These are phyloP conservation scores for Gila orcuttii DNA, from an alignment of 2,113 vertebrate genomes.

Conservation along the genomic window DNA sequence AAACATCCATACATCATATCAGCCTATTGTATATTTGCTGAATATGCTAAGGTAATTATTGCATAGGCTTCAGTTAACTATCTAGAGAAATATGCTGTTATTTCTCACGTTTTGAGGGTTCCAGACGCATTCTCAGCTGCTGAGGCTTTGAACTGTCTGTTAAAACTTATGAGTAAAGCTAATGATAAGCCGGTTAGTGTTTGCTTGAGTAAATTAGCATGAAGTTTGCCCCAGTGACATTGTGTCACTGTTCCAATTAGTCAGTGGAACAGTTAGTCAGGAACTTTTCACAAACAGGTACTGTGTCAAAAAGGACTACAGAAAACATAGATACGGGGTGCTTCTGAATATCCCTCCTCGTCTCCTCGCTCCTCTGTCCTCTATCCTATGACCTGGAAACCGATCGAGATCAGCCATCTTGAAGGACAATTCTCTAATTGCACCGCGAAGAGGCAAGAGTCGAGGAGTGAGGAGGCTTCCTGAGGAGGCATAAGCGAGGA, in stretches of 20 bases:
- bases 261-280: constrained; percentile 49
- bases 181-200: constrained; percentile 69
- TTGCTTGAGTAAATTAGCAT: constrained; percentile 43
- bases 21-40: neutral
- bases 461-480: too few species aligned
- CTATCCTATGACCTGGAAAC: too few species aligned
- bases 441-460: too few species aligned
- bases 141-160: neutral
- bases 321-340: too few species aligned
- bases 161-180: constrained; percentile 20
- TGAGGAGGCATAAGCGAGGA: too few species aligned
- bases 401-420: too few species aligned
- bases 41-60: neutral
- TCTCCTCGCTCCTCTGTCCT: too few species aligned
- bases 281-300: constrained; percentile 5
- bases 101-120: neutral
- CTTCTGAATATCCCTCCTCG: too few species aligned
- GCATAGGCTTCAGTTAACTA: neutral
- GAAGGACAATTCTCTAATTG: too few species aligned
- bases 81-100: neutral
- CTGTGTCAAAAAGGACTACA: neutral
- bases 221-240: constrained; percentile 37
- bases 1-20: too few species aligned
- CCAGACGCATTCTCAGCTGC: neutral
- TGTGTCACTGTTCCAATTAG: constrained; percentile 55